These are phyloP conservation scores for Myotis daubentonii DNA, from an alignment of 2,797 vertebrate species.

Conservation along the genomic window DNA sequence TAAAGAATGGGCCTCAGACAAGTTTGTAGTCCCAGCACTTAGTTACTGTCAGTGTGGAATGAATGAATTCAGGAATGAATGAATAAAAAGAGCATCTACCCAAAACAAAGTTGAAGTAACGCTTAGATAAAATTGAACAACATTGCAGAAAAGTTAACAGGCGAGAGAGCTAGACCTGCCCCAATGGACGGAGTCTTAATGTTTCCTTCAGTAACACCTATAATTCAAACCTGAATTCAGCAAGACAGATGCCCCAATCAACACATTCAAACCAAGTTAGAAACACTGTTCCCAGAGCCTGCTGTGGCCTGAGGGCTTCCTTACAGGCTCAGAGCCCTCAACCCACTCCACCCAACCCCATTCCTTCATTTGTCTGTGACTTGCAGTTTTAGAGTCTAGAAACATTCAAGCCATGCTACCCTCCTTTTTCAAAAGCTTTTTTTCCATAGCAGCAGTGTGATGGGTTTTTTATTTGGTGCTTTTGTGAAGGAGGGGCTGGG, in stretches of 20 bases:
- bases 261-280: not conserved
- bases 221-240: slow-evolving; percentile 55
- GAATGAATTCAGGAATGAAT: not conserved
- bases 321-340: not conserved
- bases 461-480: slow-evolving; percentile 36
- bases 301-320: not conserved
- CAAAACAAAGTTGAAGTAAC: not conserved
- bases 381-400: slow-evolving; percentile 54
- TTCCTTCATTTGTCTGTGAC: not conserved
- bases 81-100: not conserved
- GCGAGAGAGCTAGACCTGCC: not conserved
- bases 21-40: not conserved
- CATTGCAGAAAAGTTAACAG: not conserved
- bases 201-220: slow-evolving; percentile 67
- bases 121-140: not conserved
- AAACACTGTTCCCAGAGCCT: not conserved
- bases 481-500: slow-evolving; percentile 1
- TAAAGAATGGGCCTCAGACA: not conserved
- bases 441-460: not conserved
- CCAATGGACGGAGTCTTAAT: not conserved
- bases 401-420: not conserved
- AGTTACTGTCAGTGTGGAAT: not conserved
- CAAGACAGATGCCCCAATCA: slow-evolving; percentile 48
- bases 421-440: slow-evolving; percentile 2
- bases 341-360: too few species aligned